Percentiles rank a stretch among this genome's conserved stretches.
Evolutionary conservation across 2,797 vertebrate species (phyloP).

Genomic region (Alcedo atthis): DNA sequence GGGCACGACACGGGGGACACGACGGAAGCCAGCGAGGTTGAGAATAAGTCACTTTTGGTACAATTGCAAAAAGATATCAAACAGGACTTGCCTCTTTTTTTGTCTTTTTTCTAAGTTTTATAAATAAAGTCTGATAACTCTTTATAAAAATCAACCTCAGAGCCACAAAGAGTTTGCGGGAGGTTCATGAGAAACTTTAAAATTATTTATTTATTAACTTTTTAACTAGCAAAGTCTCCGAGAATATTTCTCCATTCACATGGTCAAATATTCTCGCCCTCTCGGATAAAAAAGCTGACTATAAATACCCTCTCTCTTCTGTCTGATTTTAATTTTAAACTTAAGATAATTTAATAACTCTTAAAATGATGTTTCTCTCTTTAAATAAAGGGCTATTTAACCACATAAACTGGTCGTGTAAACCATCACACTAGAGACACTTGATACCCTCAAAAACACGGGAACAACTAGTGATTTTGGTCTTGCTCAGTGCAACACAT

Average conservation of each 20-base stretch:
- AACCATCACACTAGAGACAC: constrained; percentile 84
- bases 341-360: constrained; percentile 83
- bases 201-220: constrained; percentile 72
- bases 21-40: constrained; percentile 77
- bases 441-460: constrained; percentile 80
- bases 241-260: constrained; percentile 85
- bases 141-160: constrained; percentile 95
- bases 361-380: constrained; percentile 80
- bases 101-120: constrained; percentile 86
- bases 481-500: constrained; percentile 87
- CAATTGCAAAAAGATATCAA: constrained; percentile 97
- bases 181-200: constrained; percentile 87
- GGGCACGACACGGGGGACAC: constrained; percentile 82
- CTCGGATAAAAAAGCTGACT: constrained; percentile 81
- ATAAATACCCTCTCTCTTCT: constrained; percentile 79
- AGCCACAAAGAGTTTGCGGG: constrained; percentile 88
- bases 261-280: constrained; percentile 82
- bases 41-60: constrained; percentile 99
- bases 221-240: constrained; percentile 88
- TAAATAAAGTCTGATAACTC: constrained; percentile 92
- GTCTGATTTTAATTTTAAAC: constrained; percentile 78
- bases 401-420: constrained; percentile 87
- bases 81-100: constrained; percentile 83
- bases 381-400: constrained; percentile 85
- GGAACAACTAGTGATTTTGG: constrained; percentile 76